A percentile compares a stretch with the other conserved stretches of the same genome.
Conservation (phyloP, 2,797 vertebrate genomes). For the Takifugu ocellatus region DNA sequence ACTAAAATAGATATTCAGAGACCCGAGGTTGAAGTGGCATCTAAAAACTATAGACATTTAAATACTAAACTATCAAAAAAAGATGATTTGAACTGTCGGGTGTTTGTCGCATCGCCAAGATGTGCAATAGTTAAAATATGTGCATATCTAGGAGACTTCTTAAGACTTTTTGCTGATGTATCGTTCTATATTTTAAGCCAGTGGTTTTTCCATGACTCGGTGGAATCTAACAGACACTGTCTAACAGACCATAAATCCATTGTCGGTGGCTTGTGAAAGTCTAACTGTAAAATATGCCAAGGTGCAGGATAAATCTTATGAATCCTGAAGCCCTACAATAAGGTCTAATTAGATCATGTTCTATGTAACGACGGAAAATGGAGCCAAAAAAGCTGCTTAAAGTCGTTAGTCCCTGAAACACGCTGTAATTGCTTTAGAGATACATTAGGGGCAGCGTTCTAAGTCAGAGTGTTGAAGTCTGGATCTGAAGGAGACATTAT, state of each 20-base stretch:
- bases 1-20: too few relatives aligned
- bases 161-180: too few relatives aligned
- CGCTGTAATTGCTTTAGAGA: conserved; percentile 66
- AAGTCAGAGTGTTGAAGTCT: conserved; percentile 56
- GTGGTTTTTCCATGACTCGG: neutral
- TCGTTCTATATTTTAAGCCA: too few relatives aligned
- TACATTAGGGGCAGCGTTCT: conserved; percentile 64
- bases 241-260: conserved; percentile 5
- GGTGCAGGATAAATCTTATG: conserved; percentile 47
- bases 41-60: too few relatives aligned
- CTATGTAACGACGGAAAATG: conserved; percentile 24
- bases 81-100: too few relatives aligned
- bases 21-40: too few relatives aligned
- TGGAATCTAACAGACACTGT: neutral
- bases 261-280: neutral
- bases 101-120: too few relatives aligned
- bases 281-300: conserved; percentile 18
- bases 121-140: too few relatives aligned
- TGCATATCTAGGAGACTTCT: too few relatives aligned
- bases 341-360: conserved; percentile 55
- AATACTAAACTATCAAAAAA: too few relatives aligned
- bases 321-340: conserved; percentile 57
- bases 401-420: conserved; percentile 59
- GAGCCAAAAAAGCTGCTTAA: conserved; percentile 52
- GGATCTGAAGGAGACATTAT: conserved; percentile 50